These are phyloP conservation scores for Chrysolina americana DNA, from an alignment of 2,888 invertebrate species.

Conservation along the genomic window DNA sequence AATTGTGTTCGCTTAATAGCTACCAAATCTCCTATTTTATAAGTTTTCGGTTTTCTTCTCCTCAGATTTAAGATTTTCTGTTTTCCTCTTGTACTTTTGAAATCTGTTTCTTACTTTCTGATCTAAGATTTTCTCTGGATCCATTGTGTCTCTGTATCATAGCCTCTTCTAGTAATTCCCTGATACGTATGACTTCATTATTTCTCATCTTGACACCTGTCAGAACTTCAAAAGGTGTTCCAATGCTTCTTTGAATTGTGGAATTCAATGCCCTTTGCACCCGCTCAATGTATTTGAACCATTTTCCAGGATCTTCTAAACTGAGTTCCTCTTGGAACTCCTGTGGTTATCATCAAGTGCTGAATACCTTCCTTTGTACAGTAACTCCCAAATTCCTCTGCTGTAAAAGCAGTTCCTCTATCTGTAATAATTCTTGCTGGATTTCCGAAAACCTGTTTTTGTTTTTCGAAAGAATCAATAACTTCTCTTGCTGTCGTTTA, in stretches of 20 bases:
- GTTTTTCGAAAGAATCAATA: conserved; percentile 46
- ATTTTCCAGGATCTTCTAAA: conserved; percentile 57
- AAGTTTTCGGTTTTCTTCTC: conserved; percentile 11
- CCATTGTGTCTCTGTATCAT: conserved; percentile 36
- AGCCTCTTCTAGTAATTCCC: conserved; percentile 40
- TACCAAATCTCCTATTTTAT: no score
- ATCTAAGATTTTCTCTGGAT: conserved; percentile 32
- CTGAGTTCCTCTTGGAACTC: conserved; percentile 61
- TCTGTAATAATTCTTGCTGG: conserved; percentile 56
- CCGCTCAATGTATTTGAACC: conserved; percentile 55
- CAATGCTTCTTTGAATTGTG: conserved; percentile 56
- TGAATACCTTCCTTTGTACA: conserved; percentile 61
- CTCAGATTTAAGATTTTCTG: conserved; percentile 48
- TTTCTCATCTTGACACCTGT: conserved; percentile 49
- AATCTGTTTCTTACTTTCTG: conserved; percentile 30
- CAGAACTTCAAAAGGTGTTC: conserved; percentile 51
- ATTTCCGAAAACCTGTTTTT: conserved; percentile 51
- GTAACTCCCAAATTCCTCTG: conserved; percentile 61
- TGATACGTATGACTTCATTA: conserved; percentile 38
- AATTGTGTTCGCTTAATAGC: no score
- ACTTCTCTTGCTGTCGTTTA: conserved; percentile 54
- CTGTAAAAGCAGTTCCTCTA: conserved; percentile 64
- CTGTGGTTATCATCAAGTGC: conserved; percentile 56
- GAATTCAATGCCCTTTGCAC: conserved; percentile 57
- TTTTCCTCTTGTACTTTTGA: conserved; percentile 53